These are phyloP conservation scores for Ptychoptera contaminata DNA, from an alignment of 2,888 invertebrate genomes.

Conservation along the genomic window DNA sequence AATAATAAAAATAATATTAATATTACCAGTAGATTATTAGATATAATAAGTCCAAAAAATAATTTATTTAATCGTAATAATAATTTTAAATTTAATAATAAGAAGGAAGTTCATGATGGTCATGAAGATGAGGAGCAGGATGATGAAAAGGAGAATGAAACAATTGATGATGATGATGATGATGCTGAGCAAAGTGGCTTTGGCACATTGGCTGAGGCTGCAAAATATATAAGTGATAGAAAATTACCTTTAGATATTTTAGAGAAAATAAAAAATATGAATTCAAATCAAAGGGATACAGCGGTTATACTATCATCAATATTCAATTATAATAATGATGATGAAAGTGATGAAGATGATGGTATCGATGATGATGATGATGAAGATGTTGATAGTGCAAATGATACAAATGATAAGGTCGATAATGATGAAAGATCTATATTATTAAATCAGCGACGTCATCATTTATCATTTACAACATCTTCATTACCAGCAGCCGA, in stretches of 20 bases:
- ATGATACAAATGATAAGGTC: conserved; percentile 17
- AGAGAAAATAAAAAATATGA: conserved; percentile 16
- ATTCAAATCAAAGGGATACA: conserved; percentile 14
- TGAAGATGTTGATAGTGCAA: conserved; percentile 12
- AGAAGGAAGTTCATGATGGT: conserved; percentile 20
- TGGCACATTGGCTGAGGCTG: conserved; percentile 4
- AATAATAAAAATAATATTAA: conserved; percentile 12
- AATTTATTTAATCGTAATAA: no score
- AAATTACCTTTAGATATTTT: conserved; percentile 19
- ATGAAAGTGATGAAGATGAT: conserved; percentile 16
- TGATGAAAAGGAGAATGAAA: conserved; percentile 18
- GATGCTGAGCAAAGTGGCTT: conserved; percentile 4
- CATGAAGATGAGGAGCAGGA: conserved; percentile 24
- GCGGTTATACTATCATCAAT: conserved; percentile 21
- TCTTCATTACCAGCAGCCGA: conserved; percentile 1
- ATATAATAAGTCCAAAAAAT: no score
- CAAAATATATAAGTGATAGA: conserved; percentile 5
- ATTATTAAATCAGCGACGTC: background rate
- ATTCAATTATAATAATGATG: conserved; percentile 27
- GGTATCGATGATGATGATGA: conserved; percentile 16
- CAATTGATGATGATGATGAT: conserved; percentile 15
- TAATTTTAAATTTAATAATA: no score
- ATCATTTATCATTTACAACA: background rate
- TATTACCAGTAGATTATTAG: no score
- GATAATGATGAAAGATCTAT: conserved; percentile 14